These are phyloP conservation scores for Tetanocera ferruginea DNA, from an alignment of 2,888 invertebrate species.

Conservation along the genomic window DNA sequence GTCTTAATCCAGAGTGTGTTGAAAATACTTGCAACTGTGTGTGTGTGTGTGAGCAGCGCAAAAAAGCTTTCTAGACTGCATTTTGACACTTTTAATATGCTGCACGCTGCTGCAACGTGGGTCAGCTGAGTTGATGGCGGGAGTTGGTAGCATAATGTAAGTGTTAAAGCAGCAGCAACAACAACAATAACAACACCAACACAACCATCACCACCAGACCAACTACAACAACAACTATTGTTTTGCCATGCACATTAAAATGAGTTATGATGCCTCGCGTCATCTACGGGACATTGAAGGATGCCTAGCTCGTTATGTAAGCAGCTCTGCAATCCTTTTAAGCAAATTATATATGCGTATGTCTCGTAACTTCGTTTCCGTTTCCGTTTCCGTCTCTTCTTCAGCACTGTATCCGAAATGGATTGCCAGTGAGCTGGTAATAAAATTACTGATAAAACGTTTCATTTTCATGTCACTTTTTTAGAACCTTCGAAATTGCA, in stretches of 20 bases:
- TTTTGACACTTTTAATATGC: slow-evolving; percentile 27
- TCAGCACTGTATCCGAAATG: neutral
- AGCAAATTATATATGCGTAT: slow-evolving; percentile 24
- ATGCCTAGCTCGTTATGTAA: neutral
- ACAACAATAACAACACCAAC: neutral
- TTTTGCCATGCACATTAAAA: slow-evolving; percentile 19
- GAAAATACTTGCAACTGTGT: neutral
- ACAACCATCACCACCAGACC: neutral
- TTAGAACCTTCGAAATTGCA: neutral
- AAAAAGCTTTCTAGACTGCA: neutral
- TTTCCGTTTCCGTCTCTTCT: too few species aligned
- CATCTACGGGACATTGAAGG: neutral
- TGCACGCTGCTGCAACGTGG: neutral
- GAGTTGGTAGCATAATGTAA: neutral
- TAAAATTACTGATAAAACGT: slow-evolving; percentile 27
- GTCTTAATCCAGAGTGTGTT: neutral
- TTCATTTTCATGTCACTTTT: slow-evolving; percentile 10
- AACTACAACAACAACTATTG: neutral
- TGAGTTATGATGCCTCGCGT: slow-evolving; percentile 26
- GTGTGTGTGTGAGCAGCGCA: neutral
- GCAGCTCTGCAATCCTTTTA: slow-evolving; percentile 13
- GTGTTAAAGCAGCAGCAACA: neutral
- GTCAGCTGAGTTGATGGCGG: neutral
- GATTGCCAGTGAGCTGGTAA: neutral
- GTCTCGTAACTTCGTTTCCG: neutral